These are phyloP conservation scores for Triops cancriformis DNA, from an alignment of 1,140 invertebrate species.

Conservation along the genomic window DNA sequence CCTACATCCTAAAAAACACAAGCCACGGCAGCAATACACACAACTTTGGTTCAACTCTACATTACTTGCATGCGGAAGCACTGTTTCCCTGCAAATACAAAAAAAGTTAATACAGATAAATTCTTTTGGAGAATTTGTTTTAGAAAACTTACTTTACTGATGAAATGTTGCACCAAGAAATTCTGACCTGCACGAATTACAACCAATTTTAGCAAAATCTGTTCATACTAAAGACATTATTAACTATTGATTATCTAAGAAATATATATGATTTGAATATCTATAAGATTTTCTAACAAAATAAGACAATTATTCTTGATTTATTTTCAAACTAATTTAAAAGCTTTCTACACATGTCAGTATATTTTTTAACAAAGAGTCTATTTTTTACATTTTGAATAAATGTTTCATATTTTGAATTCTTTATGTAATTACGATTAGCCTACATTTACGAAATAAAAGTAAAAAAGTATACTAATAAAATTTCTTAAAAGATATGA, in stretches of 20 bases:
- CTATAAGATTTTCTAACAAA: too few species aligned
- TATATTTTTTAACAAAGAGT: too few species aligned
- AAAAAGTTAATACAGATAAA: neutral
- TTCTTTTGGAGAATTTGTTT: neutral
- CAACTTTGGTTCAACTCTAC: neutral
- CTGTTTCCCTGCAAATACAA: neutral
- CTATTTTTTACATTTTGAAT: too few species aligned
- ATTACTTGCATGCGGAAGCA: slow-evolving; percentile 10
- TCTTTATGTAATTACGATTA: too few species aligned
- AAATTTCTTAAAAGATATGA: too few species aligned
- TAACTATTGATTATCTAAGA: neutral
- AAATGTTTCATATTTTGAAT: too few species aligned
- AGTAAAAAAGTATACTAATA: too few species aligned
- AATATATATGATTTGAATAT: too few species aligned
- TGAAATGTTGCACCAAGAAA: neutral
- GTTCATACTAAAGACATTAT: neutral
- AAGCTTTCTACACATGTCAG: too few species aligned
- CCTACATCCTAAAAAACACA: neutral
- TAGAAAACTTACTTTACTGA: neutral
- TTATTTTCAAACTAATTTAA: too few species aligned
- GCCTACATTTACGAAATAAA: too few species aligned
- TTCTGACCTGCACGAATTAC: neutral
- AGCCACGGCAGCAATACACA: neutral
- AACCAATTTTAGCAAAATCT: neutral
- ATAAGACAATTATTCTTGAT: too few species aligned